phyloP scores from a whole-genome alignment of 2,888 invertebrate genomes.

The Galerucella nymphaeae region DNA sequence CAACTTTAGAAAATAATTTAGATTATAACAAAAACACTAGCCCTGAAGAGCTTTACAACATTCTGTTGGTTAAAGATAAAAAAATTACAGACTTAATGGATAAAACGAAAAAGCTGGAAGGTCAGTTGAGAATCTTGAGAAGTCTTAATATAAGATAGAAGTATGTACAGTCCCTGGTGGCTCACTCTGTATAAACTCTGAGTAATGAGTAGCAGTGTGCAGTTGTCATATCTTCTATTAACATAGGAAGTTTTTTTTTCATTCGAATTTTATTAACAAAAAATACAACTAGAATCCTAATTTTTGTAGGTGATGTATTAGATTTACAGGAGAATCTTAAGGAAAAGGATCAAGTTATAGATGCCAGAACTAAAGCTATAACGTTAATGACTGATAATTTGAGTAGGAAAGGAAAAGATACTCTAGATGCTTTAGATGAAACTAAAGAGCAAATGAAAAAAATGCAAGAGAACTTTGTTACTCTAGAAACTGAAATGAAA shows the following conservation, averaged over 20 bases:
- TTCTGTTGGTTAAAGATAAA: conserved; percentile 72
- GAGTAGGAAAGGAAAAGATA: conserved; percentile 76
- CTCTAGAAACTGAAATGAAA: conserved; percentile 77
- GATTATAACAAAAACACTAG: conserved; percentile 59
- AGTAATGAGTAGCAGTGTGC: too few relatives aligned
- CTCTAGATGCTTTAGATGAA: conserved; percentile 79
- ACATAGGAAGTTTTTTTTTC: too few relatives aligned
- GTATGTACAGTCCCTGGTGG: too few relatives aligned
- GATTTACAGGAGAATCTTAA: conserved; percentile 86
- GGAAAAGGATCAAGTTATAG: conserved; percentile 86
- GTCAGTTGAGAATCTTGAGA: background rate
- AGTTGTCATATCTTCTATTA: too few relatives aligned
- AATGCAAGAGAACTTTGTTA: conserved; percentile 82
- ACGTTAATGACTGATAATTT: conserved; percentile 81
- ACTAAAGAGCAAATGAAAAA: conserved; percentile 83
- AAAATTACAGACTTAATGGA: conserved; percentile 74
- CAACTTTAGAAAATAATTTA: conserved; percentile 54
- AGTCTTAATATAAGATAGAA: too few relatives aligned
- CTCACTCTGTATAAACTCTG: too few relatives aligned
- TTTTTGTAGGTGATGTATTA: conserved; percentile 68
- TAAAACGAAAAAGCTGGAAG: conserved; percentile 80
- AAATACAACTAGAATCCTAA: background rate
- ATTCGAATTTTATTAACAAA: too few relatives aligned
- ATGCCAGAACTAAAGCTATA: conserved; percentile 82
- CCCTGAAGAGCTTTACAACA: conserved; percentile 62